phyloP scores from a whole-genome alignment of 2,113 vertebrate genomes.

The Anolis carolinensis region DNA sequence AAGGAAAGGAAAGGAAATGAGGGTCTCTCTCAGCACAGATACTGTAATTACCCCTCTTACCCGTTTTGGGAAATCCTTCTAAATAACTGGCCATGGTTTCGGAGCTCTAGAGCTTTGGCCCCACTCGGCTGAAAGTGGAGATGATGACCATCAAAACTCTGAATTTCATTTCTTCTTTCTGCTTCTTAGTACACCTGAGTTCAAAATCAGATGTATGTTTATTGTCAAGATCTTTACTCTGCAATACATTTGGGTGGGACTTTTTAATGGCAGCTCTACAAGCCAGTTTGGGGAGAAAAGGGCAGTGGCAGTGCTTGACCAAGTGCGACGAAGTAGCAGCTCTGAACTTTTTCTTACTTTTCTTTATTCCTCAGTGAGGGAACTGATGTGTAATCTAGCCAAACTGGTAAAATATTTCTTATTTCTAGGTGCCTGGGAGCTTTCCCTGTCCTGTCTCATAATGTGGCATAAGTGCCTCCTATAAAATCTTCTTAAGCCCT shows the following conservation, averaged over 20 bases:
- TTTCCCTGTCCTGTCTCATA: constrained; percentile 19
- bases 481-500: constrained; percentile 17
- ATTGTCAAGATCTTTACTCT: not conserved
- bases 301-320: not conserved
- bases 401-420: constrained; percentile 28
- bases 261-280: not conserved
- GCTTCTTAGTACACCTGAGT: not conserved
- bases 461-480: constrained; percentile 2
- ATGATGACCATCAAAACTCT: not conserved
- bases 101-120: too few relatives aligned
- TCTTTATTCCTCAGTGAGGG: not conserved
- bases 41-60: too few relatives aligned
- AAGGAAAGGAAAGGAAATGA: too few relatives aligned
- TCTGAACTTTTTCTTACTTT: not conserved
- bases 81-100: not conserved
- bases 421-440: constrained; percentile 22
- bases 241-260: not conserved
- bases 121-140: not conserved
- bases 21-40: too few relatives aligned
- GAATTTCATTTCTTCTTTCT: not conserved
- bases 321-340: not conserved
- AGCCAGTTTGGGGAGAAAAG: not conserved
- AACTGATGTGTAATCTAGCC: not conserved
- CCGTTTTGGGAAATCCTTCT: not conserved
- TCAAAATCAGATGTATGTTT: not conserved